Evolutionary conservation across 2,797 vertebrate genomes (phyloP).

Genomic region (Lutjanus argentimaculatus): DNA sequence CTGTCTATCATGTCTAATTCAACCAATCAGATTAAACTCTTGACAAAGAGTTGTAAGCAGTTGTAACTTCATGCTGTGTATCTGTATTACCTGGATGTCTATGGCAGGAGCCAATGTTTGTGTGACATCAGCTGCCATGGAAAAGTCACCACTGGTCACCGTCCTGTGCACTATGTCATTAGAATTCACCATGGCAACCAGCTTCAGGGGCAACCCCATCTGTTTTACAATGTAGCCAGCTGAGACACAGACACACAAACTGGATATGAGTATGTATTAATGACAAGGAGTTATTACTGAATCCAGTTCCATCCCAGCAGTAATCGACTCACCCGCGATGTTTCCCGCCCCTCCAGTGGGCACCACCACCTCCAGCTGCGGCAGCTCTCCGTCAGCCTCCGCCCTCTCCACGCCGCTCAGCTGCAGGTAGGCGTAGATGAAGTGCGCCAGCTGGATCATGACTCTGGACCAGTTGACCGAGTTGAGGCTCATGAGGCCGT

Average conservation of each 20-base stretch:
- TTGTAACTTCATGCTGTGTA: background rate
- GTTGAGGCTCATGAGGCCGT: conserved; percentile 93
- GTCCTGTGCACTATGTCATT: conserved; percentile 92
- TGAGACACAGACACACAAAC: conserved; percentile 55
- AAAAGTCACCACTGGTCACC: conserved; percentile 91
- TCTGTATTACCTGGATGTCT: conserved; percentile 92
- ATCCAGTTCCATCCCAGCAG: background rate
- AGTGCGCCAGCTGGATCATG: conserved; percentile 93
- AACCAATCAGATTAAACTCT: too few relatives aligned
- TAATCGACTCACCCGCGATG: conserved; percentile 87
- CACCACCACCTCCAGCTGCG: conserved; percentile 92
- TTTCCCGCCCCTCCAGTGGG: conserved; percentile 95
- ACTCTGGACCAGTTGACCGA: conserved; percentile 95
- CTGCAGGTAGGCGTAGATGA: conserved; percentile 92
- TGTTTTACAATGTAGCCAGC: conserved; percentile 90
- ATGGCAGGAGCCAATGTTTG: conserved; percentile 93
- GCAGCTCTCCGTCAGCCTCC: conserved; percentile 52
- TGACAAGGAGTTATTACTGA: background rate
- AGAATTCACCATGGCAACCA: conserved; percentile 90
- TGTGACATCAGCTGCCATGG: conserved; percentile 81
- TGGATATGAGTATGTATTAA: too few relatives aligned
- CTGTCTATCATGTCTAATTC: too few relatives aligned
- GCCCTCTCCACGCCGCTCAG: conserved; percentile 74
- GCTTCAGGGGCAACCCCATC: conserved; percentile 92
- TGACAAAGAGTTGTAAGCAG: too few relatives aligned